These are phyloP conservation scores for Protomyctophum bolini DNA, from an alignment of 2,113 vertebrate species.

Conservation along the genomic window DNA sequence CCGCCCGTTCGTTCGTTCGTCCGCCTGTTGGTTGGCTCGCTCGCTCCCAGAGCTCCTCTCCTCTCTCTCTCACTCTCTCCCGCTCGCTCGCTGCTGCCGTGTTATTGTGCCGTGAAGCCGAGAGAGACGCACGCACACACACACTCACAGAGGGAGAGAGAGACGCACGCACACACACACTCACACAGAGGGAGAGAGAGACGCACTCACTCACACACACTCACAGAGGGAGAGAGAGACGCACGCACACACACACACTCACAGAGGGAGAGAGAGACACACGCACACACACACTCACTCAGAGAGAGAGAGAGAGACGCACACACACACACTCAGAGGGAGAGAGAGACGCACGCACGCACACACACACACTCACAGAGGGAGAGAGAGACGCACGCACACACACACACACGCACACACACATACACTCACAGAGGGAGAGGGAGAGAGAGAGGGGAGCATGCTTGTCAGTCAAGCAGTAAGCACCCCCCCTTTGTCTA, in stretches of 20 bases:
- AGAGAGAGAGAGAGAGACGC: too few relatives aligned
- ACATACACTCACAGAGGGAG: constrained; percentile 13
- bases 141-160: too few relatives aligned
- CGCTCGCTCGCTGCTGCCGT: constrained; percentile 23
- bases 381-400: constrained; percentile 16
- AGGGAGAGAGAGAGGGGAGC: constrained; percentile 46
- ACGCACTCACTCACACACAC: too few relatives aligned
- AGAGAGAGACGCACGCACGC: constrained; percentile 3
- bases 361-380: constrained; percentile 6
- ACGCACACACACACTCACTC: too few relatives aligned
- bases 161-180: too few relatives aligned
- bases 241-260: too few relatives aligned
- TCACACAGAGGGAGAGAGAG: too few relatives aligned
- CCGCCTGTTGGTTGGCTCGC: too few relatives aligned
- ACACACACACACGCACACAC: too few relatives aligned
- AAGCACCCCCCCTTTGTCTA: constrained; percentile 14
- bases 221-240: too few relatives aligned
- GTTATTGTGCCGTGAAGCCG: constrained; percentile 43
- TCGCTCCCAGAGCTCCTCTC: background rate
- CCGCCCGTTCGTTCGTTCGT: background rate
- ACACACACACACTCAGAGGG: constrained; percentile 14
- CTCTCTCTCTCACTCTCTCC: constrained; percentile 11
- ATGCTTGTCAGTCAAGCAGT: constrained; percentile 51
- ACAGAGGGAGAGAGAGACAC: constrained; percentile 30
- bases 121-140: constrained; percentile 6